Evolutionary conservation across 2,888 invertebrate genomes (phyloP), one percentile per base, ranked within the genome.

Genomic region (Rotaria socialis): DNA sequence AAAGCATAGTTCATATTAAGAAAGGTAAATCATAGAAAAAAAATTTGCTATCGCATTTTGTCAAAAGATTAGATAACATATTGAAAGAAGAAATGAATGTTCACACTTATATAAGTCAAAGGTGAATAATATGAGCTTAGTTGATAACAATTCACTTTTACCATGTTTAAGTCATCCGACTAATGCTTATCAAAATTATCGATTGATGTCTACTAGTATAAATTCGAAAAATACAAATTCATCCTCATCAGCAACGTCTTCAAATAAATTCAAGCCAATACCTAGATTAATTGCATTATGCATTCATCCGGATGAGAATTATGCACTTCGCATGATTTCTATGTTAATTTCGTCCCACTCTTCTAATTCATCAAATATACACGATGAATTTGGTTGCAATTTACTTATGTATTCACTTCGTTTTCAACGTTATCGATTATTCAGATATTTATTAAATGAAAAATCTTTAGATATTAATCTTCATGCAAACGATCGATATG

Each of bases 351-450:
- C 43, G n/a, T 11, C 47, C 4, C 4, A 10, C n/a, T 19, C 11
- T 35, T 22, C 47, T 43, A 47, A 47, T 43, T 47, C 43, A 11
- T n/a, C 14, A 11, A 80, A 43, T 47, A 14, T 80, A 14, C 47
- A 47, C n/a, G 80, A 80, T 80, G 22, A 43, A 80, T 80, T 80
- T 80, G 43, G 80, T 47, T 80, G 80, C 16, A 80, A 43, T 47
- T 0, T 47, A 16, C 80, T 80, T 6, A 80, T 80, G 80, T 80
- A 80, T n/a, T n/a, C 14, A n/a, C 47, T 80, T 43, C 43, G 80
- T n/a, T 80, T n/a, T 80, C 80, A 80, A 80, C 47, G 47, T 80
- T 47, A 80, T 80, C 8, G 14, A 80, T 47, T 80, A n/a, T n/a
- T 47, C 47, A 4, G 47, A 24, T n/a, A 47, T 11, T 80, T 80